phyloP scores from a whole-genome alignment of 92 coral and sea anemone genomes.

The Phenganax stokvisi region DNA sequence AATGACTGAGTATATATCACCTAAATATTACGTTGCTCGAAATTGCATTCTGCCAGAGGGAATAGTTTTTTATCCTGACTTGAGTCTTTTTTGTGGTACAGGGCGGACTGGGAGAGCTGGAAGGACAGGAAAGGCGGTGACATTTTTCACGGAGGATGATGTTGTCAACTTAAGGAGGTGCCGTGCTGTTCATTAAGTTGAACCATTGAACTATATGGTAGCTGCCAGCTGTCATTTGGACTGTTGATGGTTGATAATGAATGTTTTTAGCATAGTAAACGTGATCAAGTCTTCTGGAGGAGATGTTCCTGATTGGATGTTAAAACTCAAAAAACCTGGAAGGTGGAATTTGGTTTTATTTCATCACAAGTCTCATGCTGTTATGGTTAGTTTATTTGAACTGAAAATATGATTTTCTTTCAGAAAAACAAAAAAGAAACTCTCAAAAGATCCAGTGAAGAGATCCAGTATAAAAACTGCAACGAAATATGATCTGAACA shows the following conservation, averaged over 20 bases:
- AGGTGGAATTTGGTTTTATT: slow-evolving; percentile 44
- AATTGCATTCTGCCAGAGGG: too few relatives aligned
- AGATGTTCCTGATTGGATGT: slow-evolving; percentile 91
- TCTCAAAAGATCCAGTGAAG: slow-evolving; percentile 56
- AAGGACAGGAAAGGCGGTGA: slow-evolving; percentile 77
- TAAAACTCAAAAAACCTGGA: slow-evolving; percentile 77
- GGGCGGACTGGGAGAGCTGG: slow-evolving; percentile 97
- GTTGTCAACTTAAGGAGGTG: slow-evolving; percentile 77
- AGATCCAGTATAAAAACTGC: slow-evolving; percentile 65
- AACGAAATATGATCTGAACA: slow-evolving; percentile 64
- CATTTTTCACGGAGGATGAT: slow-evolving; percentile 92
- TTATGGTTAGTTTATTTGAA: not conserved
- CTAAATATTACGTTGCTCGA: too few relatives aligned
- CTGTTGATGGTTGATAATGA: too few relatives aligned
- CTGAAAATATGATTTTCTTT: not conserved
- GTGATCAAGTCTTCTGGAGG: slow-evolving; percentile 93
- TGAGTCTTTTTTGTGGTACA: not conserved
- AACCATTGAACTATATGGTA: not conserved
- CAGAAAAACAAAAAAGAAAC: slow-evolving; percentile 57
- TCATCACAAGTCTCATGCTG: not conserved
- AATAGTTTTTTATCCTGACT: not conserved
- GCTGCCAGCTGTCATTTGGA: not conserved
- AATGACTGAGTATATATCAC: too few relatives aligned
- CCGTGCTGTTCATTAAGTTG: not conserved
- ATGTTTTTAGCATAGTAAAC: slow-evolving; percentile 69